Conservation (phyloP, 2,888 invertebrate genomes). For the Ochlodes sylvanus region DNA sequence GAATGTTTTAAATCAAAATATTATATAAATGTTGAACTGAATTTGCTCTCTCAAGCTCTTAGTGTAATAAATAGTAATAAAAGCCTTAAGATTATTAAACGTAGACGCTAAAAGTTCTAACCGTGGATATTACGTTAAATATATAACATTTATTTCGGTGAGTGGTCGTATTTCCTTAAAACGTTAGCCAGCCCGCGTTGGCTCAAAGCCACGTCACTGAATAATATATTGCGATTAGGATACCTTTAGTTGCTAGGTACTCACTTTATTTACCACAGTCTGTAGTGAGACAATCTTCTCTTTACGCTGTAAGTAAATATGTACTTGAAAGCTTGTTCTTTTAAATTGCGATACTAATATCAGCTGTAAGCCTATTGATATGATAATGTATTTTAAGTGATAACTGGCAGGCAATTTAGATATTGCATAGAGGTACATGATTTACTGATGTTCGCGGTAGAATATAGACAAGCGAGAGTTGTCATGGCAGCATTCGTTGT, state of each 20-base stretch:
- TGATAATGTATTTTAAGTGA: no score
- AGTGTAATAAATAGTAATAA: slow-evolving; percentile 2
- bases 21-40: no score
- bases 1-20: no score
- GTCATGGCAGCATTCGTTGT: no score
- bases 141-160: slow-evolving; percentile 14
- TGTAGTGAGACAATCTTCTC: not conserved
- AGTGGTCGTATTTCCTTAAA: slow-evolving; percentile 11
- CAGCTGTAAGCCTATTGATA: no score
- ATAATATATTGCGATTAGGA: slow-evolving; percentile 10
- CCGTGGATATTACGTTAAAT: slow-evolving; percentile 9
- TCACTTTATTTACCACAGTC: not conserved
- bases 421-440: no score
- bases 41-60: no score
- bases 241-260: not conserved
- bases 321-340: no score
- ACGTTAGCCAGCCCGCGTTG: slow-evolving; percentile 2
- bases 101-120: slow-evolving; percentile 2
- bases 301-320: not conserved
- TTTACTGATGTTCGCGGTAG: no score
- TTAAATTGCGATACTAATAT: no score
- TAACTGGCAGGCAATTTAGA: no score
- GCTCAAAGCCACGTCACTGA: slow-evolving; percentile 4
- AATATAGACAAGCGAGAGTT: no score
- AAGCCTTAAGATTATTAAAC: slow-evolving; percentile 13